A percentile compares a stretch with the other conserved stretches of the same genome.
These are phyloP conservation scores for Drosophila atroscutellata DNA, from an alignment of 2,888 invertebrate species.

Conservation along the genomic window DNA sequence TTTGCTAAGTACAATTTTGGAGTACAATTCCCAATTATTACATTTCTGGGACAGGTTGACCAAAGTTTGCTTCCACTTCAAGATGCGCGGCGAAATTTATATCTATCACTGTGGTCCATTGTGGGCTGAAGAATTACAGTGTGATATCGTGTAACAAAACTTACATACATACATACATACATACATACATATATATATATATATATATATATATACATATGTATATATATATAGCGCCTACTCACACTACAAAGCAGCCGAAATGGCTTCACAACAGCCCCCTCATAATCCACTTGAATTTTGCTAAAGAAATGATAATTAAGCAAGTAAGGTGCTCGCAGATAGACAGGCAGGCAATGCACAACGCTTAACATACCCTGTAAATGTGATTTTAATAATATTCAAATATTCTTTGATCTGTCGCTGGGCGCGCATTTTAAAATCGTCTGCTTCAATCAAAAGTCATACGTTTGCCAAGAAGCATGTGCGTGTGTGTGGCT, in stretches of 20 bases:
- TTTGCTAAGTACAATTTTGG: background rate
- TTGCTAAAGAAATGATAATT: constrained; percentile 50
- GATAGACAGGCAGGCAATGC: background rate
- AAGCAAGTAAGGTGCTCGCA: constrained; percentile 24
- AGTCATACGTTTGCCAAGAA: background rate
- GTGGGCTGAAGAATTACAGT: constrained; percentile 60
- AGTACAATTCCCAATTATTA: background rate
- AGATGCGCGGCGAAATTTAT: background rate
- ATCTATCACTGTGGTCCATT: background rate
- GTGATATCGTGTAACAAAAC: constrained; percentile 57
- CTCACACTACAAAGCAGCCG: background rate
- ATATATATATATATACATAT: too few relatives aligned
- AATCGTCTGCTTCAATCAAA: background rate
- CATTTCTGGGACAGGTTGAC: background rate
- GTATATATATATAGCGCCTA: background rate
- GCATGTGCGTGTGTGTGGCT: background rate
- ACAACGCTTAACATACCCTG: constrained; percentile 18
- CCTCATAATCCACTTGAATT: constrained; percentile 49
- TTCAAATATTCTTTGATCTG: background rate
- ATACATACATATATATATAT: too few relatives aligned
- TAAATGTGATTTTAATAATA: background rate
- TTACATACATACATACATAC: background rate
- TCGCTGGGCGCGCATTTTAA: background rate
- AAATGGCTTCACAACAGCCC: constrained; percentile 14
- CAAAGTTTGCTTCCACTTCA: background rate